phyloP scores from a whole-genome alignment of 2,113 vertebrate genomes.

The Dasyprocta punctata region DNA sequence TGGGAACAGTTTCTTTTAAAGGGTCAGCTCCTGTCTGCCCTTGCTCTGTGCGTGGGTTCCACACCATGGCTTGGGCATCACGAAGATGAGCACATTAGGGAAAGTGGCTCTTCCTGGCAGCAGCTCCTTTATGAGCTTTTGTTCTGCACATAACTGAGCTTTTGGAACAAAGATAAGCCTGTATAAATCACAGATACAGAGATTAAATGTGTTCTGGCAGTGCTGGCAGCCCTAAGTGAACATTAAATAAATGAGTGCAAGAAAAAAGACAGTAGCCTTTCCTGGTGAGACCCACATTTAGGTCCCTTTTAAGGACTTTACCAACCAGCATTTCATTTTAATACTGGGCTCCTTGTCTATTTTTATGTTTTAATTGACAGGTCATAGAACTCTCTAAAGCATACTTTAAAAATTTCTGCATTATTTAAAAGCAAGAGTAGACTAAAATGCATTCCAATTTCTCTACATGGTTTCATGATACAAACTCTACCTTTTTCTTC shows the following conservation, averaged over 20 bases:
- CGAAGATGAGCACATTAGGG: background rate
- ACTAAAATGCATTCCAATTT: conserved; percentile 7
- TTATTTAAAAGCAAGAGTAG: conserved; percentile 59
- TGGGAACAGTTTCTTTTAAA: background rate
- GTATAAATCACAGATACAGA: conserved; percentile 44
- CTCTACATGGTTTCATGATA: background rate
- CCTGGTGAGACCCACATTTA: background rate
- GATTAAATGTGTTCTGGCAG: conserved; percentile 21
- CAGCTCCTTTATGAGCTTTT: background rate
- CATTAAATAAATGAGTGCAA: conserved; percentile 60
- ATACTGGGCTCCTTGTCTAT: background rate
- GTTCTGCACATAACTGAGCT: background rate
- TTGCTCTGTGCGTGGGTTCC: background rate
- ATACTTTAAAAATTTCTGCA: conserved; percentile 29
- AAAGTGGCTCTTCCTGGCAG: background rate
- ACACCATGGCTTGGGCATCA: background rate
- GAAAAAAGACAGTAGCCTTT: background rate
- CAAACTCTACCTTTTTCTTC: conserved; percentile 10
- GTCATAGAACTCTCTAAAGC: background rate
- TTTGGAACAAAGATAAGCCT: conserved; percentile 65
- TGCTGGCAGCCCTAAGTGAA: conserved; percentile 5
- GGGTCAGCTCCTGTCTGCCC: background rate
- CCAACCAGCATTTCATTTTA: conserved; percentile 33
- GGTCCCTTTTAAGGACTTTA: conserved; percentile 39
- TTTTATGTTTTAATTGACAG: background rate